Conservation (phyloP, 2,113 vertebrate species). For the Bufo bufo region DNA sequence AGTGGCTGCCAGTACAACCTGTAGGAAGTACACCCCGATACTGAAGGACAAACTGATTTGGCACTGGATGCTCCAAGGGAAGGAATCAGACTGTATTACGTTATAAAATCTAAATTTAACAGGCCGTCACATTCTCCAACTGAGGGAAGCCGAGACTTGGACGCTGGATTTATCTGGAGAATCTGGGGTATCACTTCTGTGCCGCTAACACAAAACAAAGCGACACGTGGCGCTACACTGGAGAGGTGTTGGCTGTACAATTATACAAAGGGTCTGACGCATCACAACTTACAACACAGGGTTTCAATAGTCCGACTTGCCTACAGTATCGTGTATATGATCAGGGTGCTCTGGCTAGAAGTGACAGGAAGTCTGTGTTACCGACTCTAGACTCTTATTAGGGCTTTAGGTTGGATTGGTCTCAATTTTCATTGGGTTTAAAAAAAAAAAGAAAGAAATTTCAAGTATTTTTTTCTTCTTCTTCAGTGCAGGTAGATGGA, state of each 20-base stretch:
- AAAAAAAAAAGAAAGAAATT: background rate
- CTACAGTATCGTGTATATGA: background rate
- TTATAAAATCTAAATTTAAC: background rate
- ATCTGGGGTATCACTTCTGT: background rate
- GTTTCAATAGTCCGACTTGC: background rate
- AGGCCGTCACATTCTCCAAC: background rate
- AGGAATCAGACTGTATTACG: background rate
- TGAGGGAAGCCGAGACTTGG: background rate
- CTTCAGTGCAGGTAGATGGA: conserved; percentile 53
- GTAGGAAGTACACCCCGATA: background rate
- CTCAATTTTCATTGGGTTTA: background rate
- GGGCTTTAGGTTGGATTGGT: background rate
- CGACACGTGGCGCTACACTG: background rate
- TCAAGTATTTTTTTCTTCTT: background rate
- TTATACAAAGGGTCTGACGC: background rate
- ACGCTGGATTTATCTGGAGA: background rate
- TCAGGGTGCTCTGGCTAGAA: background rate
- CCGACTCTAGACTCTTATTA: background rate
- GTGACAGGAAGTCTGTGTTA: background rate
- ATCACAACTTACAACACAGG: background rate
- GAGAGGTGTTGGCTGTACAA: background rate
- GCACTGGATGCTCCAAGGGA: background rate
- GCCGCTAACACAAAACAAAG: background rate
- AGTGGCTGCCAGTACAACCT: background rate
- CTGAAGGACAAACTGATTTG: background rate